Evolutionary conservation across 2,797 vertebrate species (phyloP).

Genomic region (Gallinago stenura): DNA sequence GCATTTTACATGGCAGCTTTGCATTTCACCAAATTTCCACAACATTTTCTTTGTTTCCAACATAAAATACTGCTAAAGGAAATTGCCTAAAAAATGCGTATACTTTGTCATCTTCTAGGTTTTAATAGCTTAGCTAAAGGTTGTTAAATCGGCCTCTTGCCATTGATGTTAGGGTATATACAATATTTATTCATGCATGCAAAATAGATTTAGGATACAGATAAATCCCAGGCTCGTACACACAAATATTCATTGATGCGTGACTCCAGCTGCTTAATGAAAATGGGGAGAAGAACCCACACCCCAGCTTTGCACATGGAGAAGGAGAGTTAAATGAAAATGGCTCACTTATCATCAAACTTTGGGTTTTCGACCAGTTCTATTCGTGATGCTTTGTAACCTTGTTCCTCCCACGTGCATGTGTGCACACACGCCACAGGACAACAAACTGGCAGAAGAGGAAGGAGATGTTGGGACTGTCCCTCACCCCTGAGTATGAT

Average conservation of each 20-base stretch:
- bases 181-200: background rate
- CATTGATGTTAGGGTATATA: background rate
- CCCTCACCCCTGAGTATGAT: background rate
- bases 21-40: background rate
- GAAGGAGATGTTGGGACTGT: background rate
- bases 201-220: background rate
- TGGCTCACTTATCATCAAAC: background rate
- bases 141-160: background rate
- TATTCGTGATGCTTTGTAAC: background rate
- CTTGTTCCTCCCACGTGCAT: rapidly evolving
- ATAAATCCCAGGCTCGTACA: background rate
- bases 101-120: background rate
- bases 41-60: background rate
- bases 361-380: background rate
- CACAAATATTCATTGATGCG: background rate
- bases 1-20: background rate
- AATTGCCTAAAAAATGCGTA: background rate
- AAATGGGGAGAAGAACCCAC: background rate
- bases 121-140: background rate
- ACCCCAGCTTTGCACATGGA: background rate
- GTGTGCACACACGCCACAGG: rapidly evolving
- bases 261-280: background rate
- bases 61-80: background rate
- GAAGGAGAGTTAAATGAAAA: background rate
- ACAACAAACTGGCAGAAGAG: background rate